Base-by-base conservation (phyloP, 2,113 vertebrate genomes). In the Motacilla tschutschensis region DNA sequence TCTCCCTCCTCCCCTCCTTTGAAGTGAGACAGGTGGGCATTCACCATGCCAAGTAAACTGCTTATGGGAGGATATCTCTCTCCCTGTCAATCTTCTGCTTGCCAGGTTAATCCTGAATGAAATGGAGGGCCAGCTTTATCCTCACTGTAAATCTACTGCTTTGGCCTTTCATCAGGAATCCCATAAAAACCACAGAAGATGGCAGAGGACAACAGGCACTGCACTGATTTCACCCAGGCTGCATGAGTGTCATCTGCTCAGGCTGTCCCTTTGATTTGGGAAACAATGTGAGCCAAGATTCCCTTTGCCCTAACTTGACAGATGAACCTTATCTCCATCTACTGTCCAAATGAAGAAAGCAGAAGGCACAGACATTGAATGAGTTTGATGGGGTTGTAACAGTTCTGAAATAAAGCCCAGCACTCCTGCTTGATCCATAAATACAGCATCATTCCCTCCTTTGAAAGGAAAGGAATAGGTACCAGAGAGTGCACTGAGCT, bases 21-120 rank as follows among this genome's bases (percentile, higher is more conserved):
- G 78, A 78, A 77, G 75, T 13, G 35, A 40, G 92, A 94, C 88
- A 90, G 85, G 90, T 91, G 88, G 89, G 83, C 33, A 93, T 70
- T 79, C 36, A 53, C 69, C 43, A 79, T 90, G 92, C 88, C 91
- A 95, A 91, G 60, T n/a, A 20, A 90, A 76, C 29, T 65, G 74
- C 51, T 63, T 50, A 43, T 33, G 48, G 70, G 64, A 80, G 58
- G 38, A 60, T 71, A 31, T 80, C 24, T 89, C 48, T 26, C 71
- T 73, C 44, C 26, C 65, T 64, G 46, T 43, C 44, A 64, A 7
- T 9, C 55, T 70, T 35, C 50, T 85, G 24, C 12, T 79, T 83
- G 67, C 66, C 69, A 92, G 83, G 81, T 94, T 89, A 79, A 79
- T 36, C 36, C 59, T 35, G 35, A 84, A 60, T 38, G 25, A 93